Percentiles rank a stretch among this genome's conserved stretches.
phyloP scores from a whole-genome alignment of 2,888 invertebrate species.

The Emesis furor region DNA sequence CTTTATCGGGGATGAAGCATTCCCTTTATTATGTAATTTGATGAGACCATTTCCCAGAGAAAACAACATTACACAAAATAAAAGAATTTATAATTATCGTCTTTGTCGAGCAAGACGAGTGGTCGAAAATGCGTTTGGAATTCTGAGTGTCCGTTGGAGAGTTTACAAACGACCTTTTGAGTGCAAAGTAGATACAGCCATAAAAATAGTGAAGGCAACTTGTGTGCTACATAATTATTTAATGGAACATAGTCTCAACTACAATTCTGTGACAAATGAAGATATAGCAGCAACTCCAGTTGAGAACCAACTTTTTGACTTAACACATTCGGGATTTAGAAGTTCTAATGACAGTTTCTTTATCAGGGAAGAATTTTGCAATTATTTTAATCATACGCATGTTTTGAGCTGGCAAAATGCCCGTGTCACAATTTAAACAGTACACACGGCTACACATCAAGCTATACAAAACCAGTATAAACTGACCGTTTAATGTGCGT shows the following conservation, averaged over 20 bases:
- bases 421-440: constrained; percentile 1
- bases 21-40: constrained; percentile 48
- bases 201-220: constrained; percentile 55
- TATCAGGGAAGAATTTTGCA: constrained; percentile 52
- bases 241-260: constrained; percentile 48
- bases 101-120: constrained; percentile 47
- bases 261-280: constrained; percentile 48
- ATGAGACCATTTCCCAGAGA: constrained; percentile 40
- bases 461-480: too few relatives aligned
- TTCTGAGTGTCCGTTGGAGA: constrained; percentile 50
- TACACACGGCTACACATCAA: not conserved
- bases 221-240: constrained; percentile 55
- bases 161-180: constrained; percentile 58
- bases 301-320: constrained; percentile 44
- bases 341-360: constrained; percentile 49
- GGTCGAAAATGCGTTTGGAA: constrained; percentile 11
- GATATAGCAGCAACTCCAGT: constrained; percentile 53
- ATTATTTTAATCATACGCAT: constrained; percentile 34
- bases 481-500: too few relatives aligned
- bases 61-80: constrained; percentile 52
- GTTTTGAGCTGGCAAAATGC: not conserved
- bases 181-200: constrained; percentile 53
- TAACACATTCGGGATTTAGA: constrained; percentile 56
- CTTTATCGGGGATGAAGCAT: constrained; percentile 48
- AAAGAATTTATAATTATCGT: constrained; percentile 59